Conservation (phyloP, 2,113 vertebrate genomes). For the Anser cygnoides region DNA sequence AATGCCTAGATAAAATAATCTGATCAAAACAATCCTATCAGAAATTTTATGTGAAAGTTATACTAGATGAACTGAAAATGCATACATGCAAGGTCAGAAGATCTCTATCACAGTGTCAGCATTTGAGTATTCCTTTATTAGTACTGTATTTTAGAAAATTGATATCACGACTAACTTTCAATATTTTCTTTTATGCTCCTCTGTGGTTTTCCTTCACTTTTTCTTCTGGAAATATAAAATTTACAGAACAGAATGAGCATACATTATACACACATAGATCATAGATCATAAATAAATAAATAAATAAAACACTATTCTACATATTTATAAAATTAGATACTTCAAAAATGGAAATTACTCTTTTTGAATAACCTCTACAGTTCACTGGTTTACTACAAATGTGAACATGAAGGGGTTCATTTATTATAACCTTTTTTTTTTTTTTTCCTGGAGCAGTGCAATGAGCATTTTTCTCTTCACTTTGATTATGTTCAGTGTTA, state of each 20-base stretch:
- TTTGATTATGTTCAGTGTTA: conserved; percentile 51
- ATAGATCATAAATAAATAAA: background rate
- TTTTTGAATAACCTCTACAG: conserved; percentile 36
- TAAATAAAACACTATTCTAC: background rate
- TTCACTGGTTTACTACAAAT: conserved; percentile 20
- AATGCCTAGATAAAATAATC: background rate
- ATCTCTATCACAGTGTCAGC: background rate
- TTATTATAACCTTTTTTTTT: background rate
- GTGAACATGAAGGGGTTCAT: background rate
- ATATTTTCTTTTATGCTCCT: background rate
- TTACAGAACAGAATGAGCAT: background rate
- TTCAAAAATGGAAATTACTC: conserved; percentile 10
- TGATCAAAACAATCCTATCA: background rate
- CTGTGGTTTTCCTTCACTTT: background rate
- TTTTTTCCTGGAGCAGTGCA: background rate
- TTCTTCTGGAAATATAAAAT: background rate
- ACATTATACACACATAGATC: background rate
- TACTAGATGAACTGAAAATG: background rate
- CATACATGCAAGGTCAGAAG: background rate
- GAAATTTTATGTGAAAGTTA: background rate
- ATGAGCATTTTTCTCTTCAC: conserved; percentile 37
- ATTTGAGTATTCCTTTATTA: conserved; percentile 13
- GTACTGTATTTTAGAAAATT: conserved; percentile 24
- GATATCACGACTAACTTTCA: background rate
- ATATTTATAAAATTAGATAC: background rate